Evolutionary conservation across 2,888 invertebrate species (phyloP), one percentile per base, ranked within the genome.

Genomic region (Drosophila glabriapex): DNA sequence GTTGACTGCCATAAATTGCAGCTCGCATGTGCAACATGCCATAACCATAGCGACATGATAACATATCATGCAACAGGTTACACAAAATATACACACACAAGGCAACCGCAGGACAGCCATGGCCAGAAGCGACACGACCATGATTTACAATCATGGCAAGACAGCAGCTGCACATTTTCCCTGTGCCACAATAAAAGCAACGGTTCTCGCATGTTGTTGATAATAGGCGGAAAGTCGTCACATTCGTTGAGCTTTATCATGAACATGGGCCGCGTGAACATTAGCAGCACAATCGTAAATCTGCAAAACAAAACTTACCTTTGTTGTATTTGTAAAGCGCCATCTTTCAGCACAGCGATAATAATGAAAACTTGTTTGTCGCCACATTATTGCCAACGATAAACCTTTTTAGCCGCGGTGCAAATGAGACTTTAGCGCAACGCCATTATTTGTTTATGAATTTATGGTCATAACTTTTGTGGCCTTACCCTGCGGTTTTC

Each of bases 201-300:
- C 72, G 50, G 69, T 70, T 62, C n/a, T 29, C 28, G 28, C 56
- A 59, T 65, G 46, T 56, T 70, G 74, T 56, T 75, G 83, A 83
- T 90, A 88, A 90, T 90, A 83, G 82, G 89, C 89, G 79, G 80
- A 88, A 89, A 89, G 89, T 90, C 89, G 78, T 86, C 80, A 76
- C 76, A 88, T 88, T 79, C 76, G 67, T 73, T 66, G 74, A 70
- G 77, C 82, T 85, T 79, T 90, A 88, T 85, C 46, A 68, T 62
- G 37, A 56, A 64, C 65, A 62, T 50, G 69, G 43, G 33, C 28
- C 39, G n/a, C 25, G 67, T 25, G 67, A 58, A 60, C 73, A 71
- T 50, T 41, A 49, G 46, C 67, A 67, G n/a, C 68, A 60, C 69
- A 78, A 89, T 85, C 85, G 75, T 85, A 88, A 85, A 88, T 85